Evolutionary conservation across 2,113 vertebrate species (phyloP).

Genomic region (Alectura lathami): DNA sequence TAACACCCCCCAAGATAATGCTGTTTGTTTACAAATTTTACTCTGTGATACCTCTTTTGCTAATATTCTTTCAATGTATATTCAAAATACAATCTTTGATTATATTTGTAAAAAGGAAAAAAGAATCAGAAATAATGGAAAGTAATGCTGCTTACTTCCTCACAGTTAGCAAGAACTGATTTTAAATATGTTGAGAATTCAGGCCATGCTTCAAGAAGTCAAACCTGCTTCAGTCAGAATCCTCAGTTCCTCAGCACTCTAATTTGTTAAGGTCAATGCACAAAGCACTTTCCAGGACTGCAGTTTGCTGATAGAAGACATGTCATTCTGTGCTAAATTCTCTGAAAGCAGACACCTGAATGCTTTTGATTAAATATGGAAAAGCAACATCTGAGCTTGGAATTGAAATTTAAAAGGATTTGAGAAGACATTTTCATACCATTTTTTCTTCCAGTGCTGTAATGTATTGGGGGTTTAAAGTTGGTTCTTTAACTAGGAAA

Average conservation of each 20-base stretch:
- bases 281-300: slow-evolving; percentile 17
- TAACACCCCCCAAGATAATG: not conserved
- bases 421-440: not conserved
- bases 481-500: not conserved
- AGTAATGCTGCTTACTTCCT: not conserved
- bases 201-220: not conserved
- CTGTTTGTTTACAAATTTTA: not conserved
- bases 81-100: too few relatives aligned
- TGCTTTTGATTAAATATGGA: slow-evolving; percentile 65
- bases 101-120: not conserved
- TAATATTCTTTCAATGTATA: not conserved
- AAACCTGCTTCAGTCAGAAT: not conserved
- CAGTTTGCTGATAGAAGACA: slow-evolving; percentile 2
- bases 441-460: not conserved
- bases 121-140: not conserved
- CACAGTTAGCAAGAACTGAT: not conserved
- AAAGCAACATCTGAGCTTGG: slow-evolving; percentile 29
- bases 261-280: slow-evolving; percentile 3
- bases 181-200: not conserved
- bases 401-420: slow-evolving; percentile 12
- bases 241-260: not conserved
- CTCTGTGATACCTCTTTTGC: not conserved
- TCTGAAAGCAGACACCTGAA: not conserved
- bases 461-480: not conserved
- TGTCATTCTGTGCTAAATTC: not conserved